Conservation (phyloP, 2,797 vertebrate species). For the Sphaeramia orbicularis region DNA sequence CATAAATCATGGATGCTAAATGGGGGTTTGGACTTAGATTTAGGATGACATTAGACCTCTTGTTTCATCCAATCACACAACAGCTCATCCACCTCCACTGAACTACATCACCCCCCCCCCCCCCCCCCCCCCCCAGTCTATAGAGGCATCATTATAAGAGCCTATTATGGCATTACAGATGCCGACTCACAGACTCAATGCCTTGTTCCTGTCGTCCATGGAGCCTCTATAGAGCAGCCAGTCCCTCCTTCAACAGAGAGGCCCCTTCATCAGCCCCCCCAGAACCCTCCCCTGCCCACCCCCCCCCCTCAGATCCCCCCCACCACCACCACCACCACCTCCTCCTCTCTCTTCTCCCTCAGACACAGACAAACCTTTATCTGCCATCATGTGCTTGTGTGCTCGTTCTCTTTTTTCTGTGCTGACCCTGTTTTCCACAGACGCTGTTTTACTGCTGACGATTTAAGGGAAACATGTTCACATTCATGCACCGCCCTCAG, state of each 20-base stretch:
- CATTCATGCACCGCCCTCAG: too few species aligned
- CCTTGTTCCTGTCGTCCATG: conserved; percentile 72
- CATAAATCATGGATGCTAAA: too few species aligned
- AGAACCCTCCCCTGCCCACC: too few species aligned
- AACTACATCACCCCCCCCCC: conserved; percentile 29
- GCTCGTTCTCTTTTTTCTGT: conserved; percentile 47
- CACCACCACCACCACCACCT: conserved; percentile 68
- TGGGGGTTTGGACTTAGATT: too few species aligned
- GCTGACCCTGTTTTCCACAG: conserved; percentile 73
- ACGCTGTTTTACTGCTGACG: conserved; percentile 61
- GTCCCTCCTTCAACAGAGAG: conserved; percentile 71
- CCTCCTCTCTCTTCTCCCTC: conserved; percentile 63
- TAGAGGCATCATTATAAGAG: conserved; percentile 72
- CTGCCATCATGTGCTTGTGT: conserved; percentile 76
- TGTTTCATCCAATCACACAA: not conserved
- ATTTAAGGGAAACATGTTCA: conserved; percentile 32
- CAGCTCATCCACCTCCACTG: conserved; percentile 18
- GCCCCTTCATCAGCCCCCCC: conserved; percentile 74
- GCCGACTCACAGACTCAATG: conserved; percentile 69
- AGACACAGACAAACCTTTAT: conserved; percentile 82
- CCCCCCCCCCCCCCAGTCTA: conserved; percentile 34
- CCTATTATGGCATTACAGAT: conserved; percentile 62
- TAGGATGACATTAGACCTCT: not conserved
- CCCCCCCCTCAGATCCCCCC: too few species aligned
- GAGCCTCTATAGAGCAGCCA: conserved; percentile 69